Base-by-base conservation (phyloP, 2,888 invertebrate genomes). In the Cantharis lateralis region DNA sequence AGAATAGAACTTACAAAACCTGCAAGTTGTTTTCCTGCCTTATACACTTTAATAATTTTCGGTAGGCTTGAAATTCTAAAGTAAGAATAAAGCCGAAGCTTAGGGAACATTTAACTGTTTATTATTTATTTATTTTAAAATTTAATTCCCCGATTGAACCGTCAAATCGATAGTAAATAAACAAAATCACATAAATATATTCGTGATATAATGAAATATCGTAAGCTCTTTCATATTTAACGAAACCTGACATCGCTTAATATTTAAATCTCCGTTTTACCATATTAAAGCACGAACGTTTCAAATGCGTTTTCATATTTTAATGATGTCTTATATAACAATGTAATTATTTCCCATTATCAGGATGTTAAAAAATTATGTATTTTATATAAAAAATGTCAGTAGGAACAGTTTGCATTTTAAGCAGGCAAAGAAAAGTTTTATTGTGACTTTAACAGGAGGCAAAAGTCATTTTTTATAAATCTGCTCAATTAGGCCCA, bases 211-310 rank as follows among this genome's bases (percentile, higher is more conserved):
- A 20, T 66, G 18, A 66, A 66, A 66, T 66, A 66, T n/a, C 20
- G 18, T 66, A 20, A 24, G 64, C 18, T 66, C 24, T 66, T 66
- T 66, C 24, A 66, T 24, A 66, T 66, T 48, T 66, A 20, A 20
- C 64, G 24, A 48, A 48, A 66, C 20, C 24, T 18, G 64, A 18
- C 24, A 66, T 66, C 64, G 24, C 24, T 66, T 66, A 24, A 66
- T 66, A 66, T 66, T 66, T 66, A 66, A 69, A 73, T 73, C 73
- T 62, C 26, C 13, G 16, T 62, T 68, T 69, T 69, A 61, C 68
- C 48, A 28, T 24, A 69, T 73, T 28, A 68, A 69, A 73, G 73
- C 73, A 73, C 73, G 73, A 62, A 69, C 73, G 20, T 13, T 72
- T 72, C 15, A 48, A 32, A 28, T 16, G 28, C 69, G 16, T 15